Evolutionary conservation across 2,113 vertebrate species (phyloP).

Genomic region (Crotalus viridis): DNA sequence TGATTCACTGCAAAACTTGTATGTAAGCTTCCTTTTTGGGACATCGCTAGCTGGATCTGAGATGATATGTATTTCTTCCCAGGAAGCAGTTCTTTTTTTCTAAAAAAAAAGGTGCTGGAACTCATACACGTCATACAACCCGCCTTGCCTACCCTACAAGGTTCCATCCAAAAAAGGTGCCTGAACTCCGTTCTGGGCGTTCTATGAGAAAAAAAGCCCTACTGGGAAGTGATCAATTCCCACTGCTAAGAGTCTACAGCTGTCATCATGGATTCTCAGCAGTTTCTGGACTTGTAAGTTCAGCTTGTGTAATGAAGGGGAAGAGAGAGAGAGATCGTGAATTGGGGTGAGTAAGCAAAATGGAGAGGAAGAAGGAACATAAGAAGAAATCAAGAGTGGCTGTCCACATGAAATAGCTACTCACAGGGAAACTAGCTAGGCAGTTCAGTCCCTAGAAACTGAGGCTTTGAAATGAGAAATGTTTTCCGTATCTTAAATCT

Average conservation of each 20-base stretch:
- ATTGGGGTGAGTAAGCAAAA: too few species aligned
- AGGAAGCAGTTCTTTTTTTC: background rate
- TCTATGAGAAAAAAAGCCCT: too few species aligned
- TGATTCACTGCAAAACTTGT: slow-evolving; percentile 11
- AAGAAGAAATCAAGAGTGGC: slow-evolving; percentile 28
- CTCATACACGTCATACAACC: too few species aligned
- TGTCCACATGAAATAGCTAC: slow-evolving; percentile 42
- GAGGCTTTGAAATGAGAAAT: slow-evolving; percentile 78
- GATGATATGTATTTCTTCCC: background rate
- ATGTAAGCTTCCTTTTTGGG: slow-evolving; percentile 37
- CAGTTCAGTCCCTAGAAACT: slow-evolving; percentile 73
- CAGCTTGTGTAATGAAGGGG: background rate
- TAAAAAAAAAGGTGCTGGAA: too few species aligned
- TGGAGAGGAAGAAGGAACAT: background rate
- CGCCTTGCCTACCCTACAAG: too few species aligned
- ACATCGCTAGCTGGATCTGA: slow-evolving; percentile 30
- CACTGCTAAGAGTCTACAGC: slow-evolving; percentile 47
- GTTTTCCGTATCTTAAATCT: slow-evolving; percentile 73
- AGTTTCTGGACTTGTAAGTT: slow-evolving; percentile 39
- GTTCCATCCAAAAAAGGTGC: too few species aligned
- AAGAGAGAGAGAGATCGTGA: background rate
- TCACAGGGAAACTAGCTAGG: slow-evolving; percentile 53
- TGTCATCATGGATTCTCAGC: slow-evolving; percentile 44
- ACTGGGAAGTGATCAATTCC: background rate
- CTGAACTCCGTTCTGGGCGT: too few species aligned